Evolutionary conservation across 2,797 vertebrate species (phyloP).

Genomic region (Schizopygopsis malacanthus): DNA sequence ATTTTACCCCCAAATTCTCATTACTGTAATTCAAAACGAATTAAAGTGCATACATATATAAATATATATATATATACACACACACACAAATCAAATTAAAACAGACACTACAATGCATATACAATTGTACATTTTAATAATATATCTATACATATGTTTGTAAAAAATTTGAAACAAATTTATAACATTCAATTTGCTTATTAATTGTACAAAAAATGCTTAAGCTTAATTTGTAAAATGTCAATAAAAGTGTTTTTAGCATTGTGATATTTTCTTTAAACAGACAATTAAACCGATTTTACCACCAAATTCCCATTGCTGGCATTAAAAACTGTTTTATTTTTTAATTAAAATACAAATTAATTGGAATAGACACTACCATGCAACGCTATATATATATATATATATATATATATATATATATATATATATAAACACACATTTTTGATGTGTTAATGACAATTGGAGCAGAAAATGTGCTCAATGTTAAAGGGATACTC

Average conservation of each 20-base stretch:
- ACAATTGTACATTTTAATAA: not conserved
- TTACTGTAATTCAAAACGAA: not conserved
- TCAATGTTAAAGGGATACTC: not conserved
- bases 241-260: not conserved
- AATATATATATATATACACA: not conserved
- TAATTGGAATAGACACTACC: not conserved
- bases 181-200: not conserved
- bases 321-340: too few species aligned
- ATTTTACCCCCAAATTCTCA: not conserved
- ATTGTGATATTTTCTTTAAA: not conserved
- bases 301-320: too few species aligned
- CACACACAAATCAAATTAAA: too few species aligned
- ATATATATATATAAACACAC: too few species aligned
- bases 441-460: not conserved
- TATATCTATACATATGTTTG: not conserved
- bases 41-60: not conserved
- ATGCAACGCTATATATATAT: not conserved
- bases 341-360: not conserved
- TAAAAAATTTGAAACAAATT: too few species aligned
- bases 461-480: not conserved
- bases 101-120: not conserved
- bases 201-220: not conserved
- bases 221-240: not conserved
- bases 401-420: not conserved
- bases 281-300: not conserved